Percentiles rank a stretch among this genome's conserved stretches.
These are phyloP conservation scores for Littorina saxatilis DNA, from an alignment of 1,140 invertebrate species.

Conservation along the genomic window DNA sequence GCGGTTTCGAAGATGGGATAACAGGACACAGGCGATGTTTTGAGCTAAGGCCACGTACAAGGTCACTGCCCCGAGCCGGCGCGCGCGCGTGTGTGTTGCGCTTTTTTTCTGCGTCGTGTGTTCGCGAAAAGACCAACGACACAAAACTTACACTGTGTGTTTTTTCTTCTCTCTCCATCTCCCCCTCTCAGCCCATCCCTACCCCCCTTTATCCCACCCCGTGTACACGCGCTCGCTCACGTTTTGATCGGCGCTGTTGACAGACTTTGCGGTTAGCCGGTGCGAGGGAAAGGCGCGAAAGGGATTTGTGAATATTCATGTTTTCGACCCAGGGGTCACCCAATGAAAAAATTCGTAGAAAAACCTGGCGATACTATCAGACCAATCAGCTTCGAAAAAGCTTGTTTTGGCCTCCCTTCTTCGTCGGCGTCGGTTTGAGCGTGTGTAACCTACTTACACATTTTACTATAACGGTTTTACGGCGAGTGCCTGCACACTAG, in stretches of 20 bases:
- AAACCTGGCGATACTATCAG: slow-evolving; percentile 33
- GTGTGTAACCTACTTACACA: slow-evolving; percentile 38
- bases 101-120: background rate
- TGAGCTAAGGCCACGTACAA: background rate
- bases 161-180: background rate
- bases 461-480: slow-evolving; percentile 39
- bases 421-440: slow-evolving; percentile 34
- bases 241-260: slow-evolving; percentile 32
- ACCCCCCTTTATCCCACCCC: background rate
- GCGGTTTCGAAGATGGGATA: background rate
- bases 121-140: background rate
- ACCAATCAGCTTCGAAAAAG: slow-evolving; percentile 32
- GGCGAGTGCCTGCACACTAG: slow-evolving; percentile 18
- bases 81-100: background rate
- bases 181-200: background rate
- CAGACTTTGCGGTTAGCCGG: slow-evolving; percentile 37
- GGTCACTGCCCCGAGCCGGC: too few relatives aligned
- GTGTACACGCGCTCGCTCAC: slow-evolving; percentile 26
- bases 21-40: background rate
- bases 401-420: slow-evolving; percentile 33
- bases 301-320: slow-evolving; percentile 28
- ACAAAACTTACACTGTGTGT: background rate
- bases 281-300: slow-evolving; percentile 41
- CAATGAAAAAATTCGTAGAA: slow-evolving; percentile 32
- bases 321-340: slow-evolving; percentile 22